Base-by-base conservation (phyloP, 30 jellyfish, hydroid and myxozoan genomes). In the Morbakka virulenta region DNA sequence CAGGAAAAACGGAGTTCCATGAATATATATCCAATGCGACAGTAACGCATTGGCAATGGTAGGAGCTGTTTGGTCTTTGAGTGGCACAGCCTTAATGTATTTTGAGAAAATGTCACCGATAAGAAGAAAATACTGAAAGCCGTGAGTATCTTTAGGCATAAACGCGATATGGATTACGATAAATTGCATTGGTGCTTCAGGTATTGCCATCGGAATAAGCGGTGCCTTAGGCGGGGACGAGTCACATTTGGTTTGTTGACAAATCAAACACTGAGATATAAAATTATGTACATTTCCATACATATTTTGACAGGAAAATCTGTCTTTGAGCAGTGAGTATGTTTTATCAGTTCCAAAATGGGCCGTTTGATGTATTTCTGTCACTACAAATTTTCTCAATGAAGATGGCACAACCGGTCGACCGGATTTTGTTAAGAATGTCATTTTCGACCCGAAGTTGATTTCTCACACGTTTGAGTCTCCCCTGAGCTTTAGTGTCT, bases 321-420 rank as follows among this genome's bases (percentile, higher is more conserved):
- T 28, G 34, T 62, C 81, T 48, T 77, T 62, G 33, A 77, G 23
- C n/a, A 65, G 12, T 2, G 76, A 62, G 34, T 67, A 29, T 14
- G 36, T 1, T 67, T 67, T 67, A 20, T 67, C 79, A 4, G 28
- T 67, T 49, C 66, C 88, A 28, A 77, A 77, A 28, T 77, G 82
- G 14, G 47, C 80, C 6, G 35, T 28, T 2, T 77, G 32, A 63
- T 77, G 82, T 21, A 22, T 22, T 62, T 33, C 63, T n/a, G 81
- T 47, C 1, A 77, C 52, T 32, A 64, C 72, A 34, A 32, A 41
- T 28, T 63, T 28, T 13, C 82, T 51, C 26, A 77, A 50, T 21
- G 88, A 35, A 20, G 88, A 65, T 76, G 88, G 88, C 32, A 77
- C 22, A 24, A 77, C 72, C 48, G 88, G 88, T n/a, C 82, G 72